Base-by-base conservation (phyloP, 2,888 invertebrate species). In the Noctua comes region DNA sequence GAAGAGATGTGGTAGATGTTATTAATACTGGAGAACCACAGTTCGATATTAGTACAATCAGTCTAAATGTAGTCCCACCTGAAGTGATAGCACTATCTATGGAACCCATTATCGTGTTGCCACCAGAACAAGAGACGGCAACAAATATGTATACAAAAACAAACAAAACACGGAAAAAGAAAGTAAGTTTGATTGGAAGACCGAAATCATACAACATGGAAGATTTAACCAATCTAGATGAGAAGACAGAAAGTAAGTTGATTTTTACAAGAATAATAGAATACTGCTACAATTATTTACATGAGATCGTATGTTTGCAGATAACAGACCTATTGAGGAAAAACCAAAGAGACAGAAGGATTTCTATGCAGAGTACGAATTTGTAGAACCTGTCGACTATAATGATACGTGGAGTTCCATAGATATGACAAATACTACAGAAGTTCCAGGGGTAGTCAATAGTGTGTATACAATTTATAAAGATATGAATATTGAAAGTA, bases 181-280 rank as follows among this genome's bases (percentile, higher is more conserved):
- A 89, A 87, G 64, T 88, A 13, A 90, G 83, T 76, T 80, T 92
- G 3, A 86, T 96, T 72, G 96, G 96, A 76, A 92, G 96, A 85
- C 95, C 94, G 7, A 95, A 93, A 88, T 82, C 95, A 8, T 96
- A 96, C 70, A 91, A 94, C 59, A 88, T 95, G 62, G 94, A 94
- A 81, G 95, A 96, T 21, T 81, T 95, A 68, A 92, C 89, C 76
- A 78, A 87, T 79, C 77, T 77, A 65, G 87, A 89, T 8, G 86
- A 88, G 65, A 88, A 82, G 76, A 79, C 80, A 65, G 90, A 91
- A 86, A 91, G 96, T 96, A 95, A 95, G 95, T 94, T 77, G 43
- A 76, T 77, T 81, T 80, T 85, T 70, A 73, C 72, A 69, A 88
- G 78, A 88, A 82, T 70, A 82, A 82, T 85, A 72, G 78, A 76